Base-by-base conservation (phyloP, 2,888 invertebrate species). In the Dione juno region DNA sequence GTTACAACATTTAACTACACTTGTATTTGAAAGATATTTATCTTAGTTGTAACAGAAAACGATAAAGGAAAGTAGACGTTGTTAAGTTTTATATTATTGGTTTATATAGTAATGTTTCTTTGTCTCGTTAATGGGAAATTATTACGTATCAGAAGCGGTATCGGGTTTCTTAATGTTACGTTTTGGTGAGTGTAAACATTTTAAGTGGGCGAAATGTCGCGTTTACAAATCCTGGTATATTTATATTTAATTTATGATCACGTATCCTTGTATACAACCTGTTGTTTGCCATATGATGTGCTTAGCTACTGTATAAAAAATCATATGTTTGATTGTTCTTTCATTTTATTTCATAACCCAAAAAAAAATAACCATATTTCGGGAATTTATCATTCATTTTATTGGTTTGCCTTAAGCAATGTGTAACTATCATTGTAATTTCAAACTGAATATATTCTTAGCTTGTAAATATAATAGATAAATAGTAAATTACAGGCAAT, bases 151-250 rank as follows among this genome's bases (percentile, higher is more conserved):
- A 63, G 69, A 69, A 69, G 63, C 69, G 63, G 57, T 54, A 35
- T 69, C 63, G 28, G 63, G 48, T 64, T 63, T 43, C 68, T 64
- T 69, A 64, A 69, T 69, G 68, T 45, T 69, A 69, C 54, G 37
- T 54, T 69, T 69, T 45, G 67, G 64, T 70, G 65, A 53, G 59
- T 65, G 63, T 72, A 63, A 66, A 63, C 63, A 72, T 74, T 69
- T 66, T 14, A 59, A 67, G 77, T 77, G 76, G 75, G 77, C 73
- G 77, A 71, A 72, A 73, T 73, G 75, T 67, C 69, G 73, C 69
- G 72, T 74, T 71, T 58, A 70, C 70, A 72, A 67, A 70, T 74
- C 72, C 64, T 69, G 69, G 71, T 71, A 61, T 75, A 73, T 75
- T 74, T 72, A 67, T 73, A 75, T 69, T 72, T 70, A 73, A 73